A percentile compares a stretch with the other conserved stretches of the same genome.
Conservation (phyloP, 2,113 vertebrate species). For the Carettochelys insculpta region DNA sequence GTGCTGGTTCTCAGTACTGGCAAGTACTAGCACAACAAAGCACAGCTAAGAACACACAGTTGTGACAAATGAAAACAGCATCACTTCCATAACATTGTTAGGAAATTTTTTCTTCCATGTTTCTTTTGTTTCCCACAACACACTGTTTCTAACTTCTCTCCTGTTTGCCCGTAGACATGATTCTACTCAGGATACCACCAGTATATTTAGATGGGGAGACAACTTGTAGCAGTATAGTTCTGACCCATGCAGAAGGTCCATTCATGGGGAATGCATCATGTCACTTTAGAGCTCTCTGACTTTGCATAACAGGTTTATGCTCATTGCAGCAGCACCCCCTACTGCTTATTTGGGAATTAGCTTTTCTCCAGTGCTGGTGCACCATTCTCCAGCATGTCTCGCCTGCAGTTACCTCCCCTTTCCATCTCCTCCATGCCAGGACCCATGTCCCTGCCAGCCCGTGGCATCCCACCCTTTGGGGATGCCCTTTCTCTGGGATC, state of each 20-base stretch:
- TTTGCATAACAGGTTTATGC: neutral
- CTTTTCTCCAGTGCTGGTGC: too few relatives aligned
- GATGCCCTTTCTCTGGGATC: too few relatives aligned
- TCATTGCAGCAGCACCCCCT: too few relatives aligned
- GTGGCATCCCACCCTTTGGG: too few relatives aligned
- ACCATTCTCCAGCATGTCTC: too few relatives aligned
- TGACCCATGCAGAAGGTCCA: neutral
- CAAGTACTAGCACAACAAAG: too few relatives aligned
- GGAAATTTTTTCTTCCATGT: neutral
- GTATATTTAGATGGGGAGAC: neutral
- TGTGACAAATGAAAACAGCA: neutral
- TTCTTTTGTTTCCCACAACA: neutral
- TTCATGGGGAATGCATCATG: neutral
- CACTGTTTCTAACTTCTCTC: neutral
- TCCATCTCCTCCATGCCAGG: too few relatives aligned
- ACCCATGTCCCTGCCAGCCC: too few relatives aligned
- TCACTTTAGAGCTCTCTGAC: neutral
- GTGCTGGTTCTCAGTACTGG: too few relatives aligned
- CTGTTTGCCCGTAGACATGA: neutral
- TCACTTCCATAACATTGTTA: neutral
- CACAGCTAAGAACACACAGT: neutral
- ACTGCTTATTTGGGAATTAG: too few relatives aligned
- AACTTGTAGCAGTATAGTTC: neutral
- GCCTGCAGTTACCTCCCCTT: too few relatives aligned
- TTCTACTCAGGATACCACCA: neutral